Evolutionary conservation across 2,888 invertebrate species (phyloP), one percentile per base, ranked within the genome.

Genomic region (Colostygia pectinataria): DNA sequence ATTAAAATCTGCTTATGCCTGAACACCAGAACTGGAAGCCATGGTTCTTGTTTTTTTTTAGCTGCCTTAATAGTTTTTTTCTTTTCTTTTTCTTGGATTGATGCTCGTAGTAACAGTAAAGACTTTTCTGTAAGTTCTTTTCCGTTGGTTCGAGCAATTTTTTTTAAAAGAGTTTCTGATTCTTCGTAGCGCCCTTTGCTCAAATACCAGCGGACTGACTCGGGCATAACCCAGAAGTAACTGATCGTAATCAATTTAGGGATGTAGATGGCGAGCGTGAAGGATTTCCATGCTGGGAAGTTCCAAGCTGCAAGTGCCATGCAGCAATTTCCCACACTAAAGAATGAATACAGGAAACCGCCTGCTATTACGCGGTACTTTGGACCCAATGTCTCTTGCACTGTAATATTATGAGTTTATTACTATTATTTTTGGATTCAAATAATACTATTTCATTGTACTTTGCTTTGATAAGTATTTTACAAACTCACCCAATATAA

Each of bases 191-290:
- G 90, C 0, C 93, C 93, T 66, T 94, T 94, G 43, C 93, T 93
- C 60, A 95, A 81, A 38, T 95, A 91, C 96, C 96, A 96, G 53
- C 96, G 91, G 1, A 95, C 91, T 7, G 95, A 95, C 77, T 95
- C 95, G 0, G 93, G 92, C 53, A 94, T 80, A 5, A 94, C 65
- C 93, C 94, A 94, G 58, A 93, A 92, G 66, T 94, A 94, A 2
- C 91, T 74, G 7, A 96, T 68, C 24, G 94, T 91, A 0, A 95
- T 66, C 2, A 95, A 74, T 13, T 93, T 92, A 0, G 96, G 96
- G 0, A 91, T 77, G 68, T 96, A 96, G 8, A 95, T 81, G 0
- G 93, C 85, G 13, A 94, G 87, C 4, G 95, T 91, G 6, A 94
- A 80, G 13, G 83, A 71, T 61, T 93, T 91, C 96, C 96, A 96